Base-by-base conservation (phyloP, 2,113 vertebrate species). In the Sardina pilchardus region DNA sequence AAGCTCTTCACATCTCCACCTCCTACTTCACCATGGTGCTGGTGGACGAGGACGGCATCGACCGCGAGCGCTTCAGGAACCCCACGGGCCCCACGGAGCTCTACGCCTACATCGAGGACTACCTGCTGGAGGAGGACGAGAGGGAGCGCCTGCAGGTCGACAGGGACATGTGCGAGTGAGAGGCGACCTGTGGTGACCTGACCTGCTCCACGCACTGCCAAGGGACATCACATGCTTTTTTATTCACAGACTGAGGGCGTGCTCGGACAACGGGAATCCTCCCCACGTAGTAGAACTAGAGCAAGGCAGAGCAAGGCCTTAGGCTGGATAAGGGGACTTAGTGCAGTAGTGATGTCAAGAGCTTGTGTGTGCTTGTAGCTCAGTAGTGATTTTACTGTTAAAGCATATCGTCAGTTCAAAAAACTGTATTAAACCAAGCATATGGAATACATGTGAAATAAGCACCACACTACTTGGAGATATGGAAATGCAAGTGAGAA, bases 11-110 rank as follows among this genome's bases (percentile, higher is more conserved):
- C 82, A 95, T 99, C 89, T 97, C 96, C 43, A 94, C 94, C 6
- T 94, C 91, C 36, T 96, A 96, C 90, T 99, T 99, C 94, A 98
- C 95, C 83, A 95, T 97, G 90, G 94, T 99, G 88, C 94, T 99
- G 88, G 93, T 99, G 90, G 98, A 99, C 92, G 94, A 98, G 88
- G 93, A 93, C 0, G 96, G 97, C 0, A 50, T 91, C 0, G 98
- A 99, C 93, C 94, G 96, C 0, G 98, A 99, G 88, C 97, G 98
- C 88, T 99, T 97, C 92, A 94, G 97, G 85, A 85, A 90, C 63
- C 96, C 98, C 0, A 82, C 95, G 21, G 93, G 93, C 44, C 96
- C 97, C 0, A 96, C 97, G 0, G 97, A 99, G 92, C 95, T 99
- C 86, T 99, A 97, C 85, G 90, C 95, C 16, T 96, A 96, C 92